Conservation (phyloP, 2,113 vertebrate species). For the Mugil cephalus region DNA sequence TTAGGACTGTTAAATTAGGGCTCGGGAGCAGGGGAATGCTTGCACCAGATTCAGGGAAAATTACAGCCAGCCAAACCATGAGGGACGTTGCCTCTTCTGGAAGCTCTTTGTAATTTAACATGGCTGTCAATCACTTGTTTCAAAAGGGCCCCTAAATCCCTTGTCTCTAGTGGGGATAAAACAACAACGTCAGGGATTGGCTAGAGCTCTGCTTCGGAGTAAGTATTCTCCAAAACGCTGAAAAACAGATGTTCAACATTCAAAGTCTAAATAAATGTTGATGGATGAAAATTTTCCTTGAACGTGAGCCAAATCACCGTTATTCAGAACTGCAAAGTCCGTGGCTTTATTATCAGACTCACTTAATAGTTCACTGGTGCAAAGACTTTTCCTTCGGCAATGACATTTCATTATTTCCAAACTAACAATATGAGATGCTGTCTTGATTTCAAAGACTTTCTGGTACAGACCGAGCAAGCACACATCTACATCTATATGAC, state of each 20-base stretch:
- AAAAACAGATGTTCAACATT: conserved; percentile 51
- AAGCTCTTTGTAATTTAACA: conserved; percentile 79
- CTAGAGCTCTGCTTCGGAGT: conserved; percentile 48
- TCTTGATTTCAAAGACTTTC: not conserved
- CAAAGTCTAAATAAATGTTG: conserved; percentile 35
- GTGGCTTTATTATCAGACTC: conserved; percentile 2
- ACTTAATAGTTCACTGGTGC: conserved; percentile 24
- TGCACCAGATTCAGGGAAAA: conserved; percentile 71
- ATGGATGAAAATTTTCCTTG: conserved; percentile 28
- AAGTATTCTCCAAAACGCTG: conserved; percentile 42
- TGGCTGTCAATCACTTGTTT: conserved; percentile 81
- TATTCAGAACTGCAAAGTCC: not conserved
- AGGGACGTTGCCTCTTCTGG: conserved; percentile 69
- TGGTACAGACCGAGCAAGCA: too few relatives aligned
- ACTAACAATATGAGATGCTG: not conserved
- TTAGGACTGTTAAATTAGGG: conserved; percentile 78
- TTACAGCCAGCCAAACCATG: conserved; percentile 64
- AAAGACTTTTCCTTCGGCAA: conserved; percentile 23
- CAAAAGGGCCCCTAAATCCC: conserved; percentile 64
- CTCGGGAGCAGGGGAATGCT: conserved; percentile 64
- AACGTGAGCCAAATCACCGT: conserved; percentile 13
- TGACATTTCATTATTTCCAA: conserved; percentile 34
- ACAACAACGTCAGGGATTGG: conserved; percentile 56
- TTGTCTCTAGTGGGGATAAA: conserved; percentile 58
- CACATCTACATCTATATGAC: too few relatives aligned